Percentiles rank a stretch among this genome's conserved stretches.
These are phyloP conservation scores for Tursiops truncatus DNA, from an alignment of 2,113 vertebrate genomes.

Conservation along the genomic window DNA sequence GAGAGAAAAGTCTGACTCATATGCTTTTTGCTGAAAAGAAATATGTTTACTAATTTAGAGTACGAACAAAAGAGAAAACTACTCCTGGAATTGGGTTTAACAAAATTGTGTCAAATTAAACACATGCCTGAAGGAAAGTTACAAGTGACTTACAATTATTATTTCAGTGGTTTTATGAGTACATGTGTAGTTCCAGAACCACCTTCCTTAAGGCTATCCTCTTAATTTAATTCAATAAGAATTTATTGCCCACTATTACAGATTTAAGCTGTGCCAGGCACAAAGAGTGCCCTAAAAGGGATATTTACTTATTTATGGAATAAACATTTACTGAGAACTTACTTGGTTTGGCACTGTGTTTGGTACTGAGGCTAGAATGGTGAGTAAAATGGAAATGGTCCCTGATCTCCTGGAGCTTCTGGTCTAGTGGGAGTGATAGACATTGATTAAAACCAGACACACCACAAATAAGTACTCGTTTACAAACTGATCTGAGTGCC, in stretches of 20 bases:
- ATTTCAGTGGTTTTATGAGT: slow-evolving; percentile 3
- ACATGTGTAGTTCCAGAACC: neutral
- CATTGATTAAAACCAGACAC: neutral
- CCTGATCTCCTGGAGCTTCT: neutral
- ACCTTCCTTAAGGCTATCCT: neutral
- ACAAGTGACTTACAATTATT: slow-evolving; percentile 1
- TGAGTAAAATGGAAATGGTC: neutral
- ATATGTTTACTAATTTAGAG: neutral
- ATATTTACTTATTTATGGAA: neutral
- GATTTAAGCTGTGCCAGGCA: slow-evolving; percentile 10
- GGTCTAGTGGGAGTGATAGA: neutral
- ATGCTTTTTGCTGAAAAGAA: neutral
- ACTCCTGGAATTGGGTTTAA: neutral
- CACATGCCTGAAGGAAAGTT: neutral
- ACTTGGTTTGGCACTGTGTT: neutral
- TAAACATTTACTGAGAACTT: slow-evolving; percentile 25
- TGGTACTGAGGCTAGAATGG: neutral
- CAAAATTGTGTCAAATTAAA: neutral
- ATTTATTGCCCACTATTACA: neutral
- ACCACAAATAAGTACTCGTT: neutral
- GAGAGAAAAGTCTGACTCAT: neutral
- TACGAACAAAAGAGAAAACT: neutral
- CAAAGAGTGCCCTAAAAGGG: neutral
- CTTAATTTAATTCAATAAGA: neutral
- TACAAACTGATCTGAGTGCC: neutral